Base-by-base conservation (phyloP, 2,113 vertebrate genomes). In the Phoenicopterus ruber region DNA sequence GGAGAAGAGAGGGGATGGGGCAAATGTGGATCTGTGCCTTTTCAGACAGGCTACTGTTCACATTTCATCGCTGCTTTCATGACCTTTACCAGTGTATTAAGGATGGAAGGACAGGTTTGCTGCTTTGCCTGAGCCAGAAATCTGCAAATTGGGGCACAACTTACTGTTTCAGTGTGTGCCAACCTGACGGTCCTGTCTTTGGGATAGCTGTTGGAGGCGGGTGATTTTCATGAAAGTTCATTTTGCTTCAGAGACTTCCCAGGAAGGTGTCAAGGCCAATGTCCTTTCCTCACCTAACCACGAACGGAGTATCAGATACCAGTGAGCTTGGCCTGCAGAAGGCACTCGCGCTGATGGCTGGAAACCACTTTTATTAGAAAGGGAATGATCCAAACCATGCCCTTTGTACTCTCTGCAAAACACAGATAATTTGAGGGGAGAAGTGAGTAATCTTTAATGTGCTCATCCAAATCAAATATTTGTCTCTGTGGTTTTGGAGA, bases 371-470 rank as follows among this genome's bases (percentile, higher is more conserved):
- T 82, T 95, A 59, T 85, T 82, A 88, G 82, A 93, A 84, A 85
- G 42, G 14, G 31, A 74, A 44, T 86, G 87, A 93, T 97, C 84
- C 78, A 90, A 95, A 81, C 91, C 49, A 40, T 87, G 73, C 42
- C 71, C 82, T 96, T 93, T 93, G 66, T 86, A 77, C 55, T 70
- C 47, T 49, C 91, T 92, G 93, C 89, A 95, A 94, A 96, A 81
- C 61, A 81, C 55, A 93, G 96, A 96, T 96, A 97, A 94, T 97
- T 90, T 73, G 78, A 95, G 50, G 63, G 82, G 78, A 93, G 82
- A 95, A 96, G 82, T 91, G 84, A 94, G 67, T 97, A 97, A 97
- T 95, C 93, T 95, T 96, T 80, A 97, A 91, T 91, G 84, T 93
- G 90, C 89, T 95, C 89, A 92, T 93, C 66, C 86, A 95, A 95